A percentile compares a stretch with the other conserved stretches of the same genome.
These are phyloP conservation scores for Thryonomys swinderianus DNA, from an alignment of 2,113 vertebrate species.

Conservation along the genomic window DNA sequence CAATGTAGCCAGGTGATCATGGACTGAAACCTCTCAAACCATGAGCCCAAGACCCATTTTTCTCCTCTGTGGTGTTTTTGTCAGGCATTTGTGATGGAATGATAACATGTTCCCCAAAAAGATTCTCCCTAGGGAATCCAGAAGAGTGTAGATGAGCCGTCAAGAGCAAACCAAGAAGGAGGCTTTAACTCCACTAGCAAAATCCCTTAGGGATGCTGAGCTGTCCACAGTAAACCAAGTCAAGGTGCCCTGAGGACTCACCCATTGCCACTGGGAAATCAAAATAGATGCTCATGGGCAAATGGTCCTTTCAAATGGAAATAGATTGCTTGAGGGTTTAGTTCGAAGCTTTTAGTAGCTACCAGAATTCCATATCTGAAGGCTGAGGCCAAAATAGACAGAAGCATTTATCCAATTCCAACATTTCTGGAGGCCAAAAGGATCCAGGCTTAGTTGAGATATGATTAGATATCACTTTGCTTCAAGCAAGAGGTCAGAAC, in stretches of 20 bases:
- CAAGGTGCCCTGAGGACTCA: not conserved
- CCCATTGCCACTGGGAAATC: not conserved
- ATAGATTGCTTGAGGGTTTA: not conserved
- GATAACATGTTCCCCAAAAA: not conserved
- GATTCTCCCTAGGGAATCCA: not conserved
- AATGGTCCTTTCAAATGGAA: not conserved
- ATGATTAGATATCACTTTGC: not conserved
- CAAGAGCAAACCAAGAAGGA: not conserved
- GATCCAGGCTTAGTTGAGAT: not conserved
- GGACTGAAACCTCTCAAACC: not conserved
- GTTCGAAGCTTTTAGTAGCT: not conserved
- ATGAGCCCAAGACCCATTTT: not conserved
- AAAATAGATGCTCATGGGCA: not conserved
- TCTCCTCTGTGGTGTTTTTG: not conserved
- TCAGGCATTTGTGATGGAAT: not conserved
- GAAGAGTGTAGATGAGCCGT: not conserved
- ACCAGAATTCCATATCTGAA: not conserved
- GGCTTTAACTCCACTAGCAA: not conserved
- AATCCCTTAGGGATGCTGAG: not conserved
- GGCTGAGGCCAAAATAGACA: not conserved
- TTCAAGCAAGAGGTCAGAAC: not conserved
- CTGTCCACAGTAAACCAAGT: not conserved
- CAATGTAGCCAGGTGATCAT: not conserved
- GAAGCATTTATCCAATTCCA: not conserved
- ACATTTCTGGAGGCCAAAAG: not conserved